Base-by-base conservation (phyloP, 2,888 invertebrate species). In the Pterobdella sp. region DNA sequence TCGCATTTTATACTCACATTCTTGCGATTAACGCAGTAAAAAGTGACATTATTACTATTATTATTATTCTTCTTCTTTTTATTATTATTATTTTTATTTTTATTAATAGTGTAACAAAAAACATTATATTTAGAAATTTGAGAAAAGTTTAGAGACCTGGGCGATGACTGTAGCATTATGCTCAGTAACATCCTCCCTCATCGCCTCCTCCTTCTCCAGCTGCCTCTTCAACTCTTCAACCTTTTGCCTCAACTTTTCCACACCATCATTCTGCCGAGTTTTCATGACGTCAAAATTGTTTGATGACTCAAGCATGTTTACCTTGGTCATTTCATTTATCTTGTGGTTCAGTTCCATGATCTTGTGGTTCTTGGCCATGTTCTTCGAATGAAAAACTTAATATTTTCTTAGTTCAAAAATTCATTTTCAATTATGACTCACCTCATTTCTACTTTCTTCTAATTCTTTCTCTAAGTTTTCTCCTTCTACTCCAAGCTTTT, bases 171-270 rank as follows among this genome's bases (percentile, higher is more conserved):
- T 26, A 4, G n/a, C 60, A 56, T 56, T 56, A 26, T 14, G 26
- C 4, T 70, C 70, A 34, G 31, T 56, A 4, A 56, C 56, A 14
- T 70, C 70, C 14, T 56, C 56, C 56, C 42, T 70, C 56, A 56
- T n/a, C 34, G 70, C 49, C 22, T 37, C 70, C 32, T 70, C 70
- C 56, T 56, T 70, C 26, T 70, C 56, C 70, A 70, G 34, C 32
- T 56, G 70, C 2, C 56, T 35, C 32, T 70, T 70, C 26, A 56
- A 42, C 49, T 42, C 49, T 42, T 42, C 49, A 42, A 42, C 22
- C 49, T 14, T 42, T 7, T 42, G 49, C 7, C 22, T 42, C 22
- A 42, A 42, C 7, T 22, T 42, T 42, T 42, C 49, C 22, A 42
- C 22, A 7, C 22, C 49, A 14, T 7, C 7, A 42, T 14, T 22